Base-by-base conservation (phyloP, 2,888 invertebrate species). In the Halictus quadricinctus region DNA sequence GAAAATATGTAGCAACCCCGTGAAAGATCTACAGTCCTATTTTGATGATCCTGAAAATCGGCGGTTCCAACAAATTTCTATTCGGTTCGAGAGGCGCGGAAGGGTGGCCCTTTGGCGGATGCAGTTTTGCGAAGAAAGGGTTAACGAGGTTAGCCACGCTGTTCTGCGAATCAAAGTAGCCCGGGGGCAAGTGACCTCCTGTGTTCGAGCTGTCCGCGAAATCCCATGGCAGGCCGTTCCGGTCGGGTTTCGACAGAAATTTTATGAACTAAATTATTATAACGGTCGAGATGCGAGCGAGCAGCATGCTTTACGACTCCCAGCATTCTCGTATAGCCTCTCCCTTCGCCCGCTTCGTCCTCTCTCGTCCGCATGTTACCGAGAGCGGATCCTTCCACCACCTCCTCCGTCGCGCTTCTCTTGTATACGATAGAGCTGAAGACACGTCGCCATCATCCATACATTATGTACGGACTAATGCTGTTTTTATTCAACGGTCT, bases 381-480 rank as follows among this genome's bases (percentile, higher is more conserved):
- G 81, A 78, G 85, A 60, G 60, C 60, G 64, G 81, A 76, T 77
- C 69, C 29, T 29, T 77, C 69, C 29, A 29, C 29, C 29, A 1
- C 81, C 21, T n/a, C 72, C 74, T 76, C 64, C 77, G 72, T 10
- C 54, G 2, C 54, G 8, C 66, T 1, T 29, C 77, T 80, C 66
- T 29, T 66, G 25, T 75, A 70, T 66, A 77, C 79, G 83, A 82
- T 72, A 81, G 76, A 79, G 80, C 85, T 72, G 76, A 84, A 89
- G 88, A 88, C 90, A 87, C 90, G 90, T 89, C 88, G 89, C 89
- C 90, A 90, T 92, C 90, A 91, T 90, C 92, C 92, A 94, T 94
- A 92, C 94, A 94, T 94, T 93, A 94, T 94, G 94, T 92, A 94
- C 92, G 90, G 92, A 93, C 94, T 94, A 94, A 94, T 94, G 94